A percentile compares a stretch with the other conserved stretches of the same genome.
Conservation (phyloP, 2,797 vertebrate species). For the Falco columbarius region DNA sequence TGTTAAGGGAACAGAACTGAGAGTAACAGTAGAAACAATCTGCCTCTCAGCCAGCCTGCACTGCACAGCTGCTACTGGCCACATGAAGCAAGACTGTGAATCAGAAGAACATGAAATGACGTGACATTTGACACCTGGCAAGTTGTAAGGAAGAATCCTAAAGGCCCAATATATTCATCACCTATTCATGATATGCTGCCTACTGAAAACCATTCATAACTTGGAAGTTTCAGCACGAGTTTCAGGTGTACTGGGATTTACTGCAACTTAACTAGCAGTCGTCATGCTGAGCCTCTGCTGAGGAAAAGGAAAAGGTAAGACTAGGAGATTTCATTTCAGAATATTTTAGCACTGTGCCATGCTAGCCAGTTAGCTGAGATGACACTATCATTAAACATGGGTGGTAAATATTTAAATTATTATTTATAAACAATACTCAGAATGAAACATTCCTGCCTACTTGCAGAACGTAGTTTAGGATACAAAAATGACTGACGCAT, state of each 20-base stretch:
- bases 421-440: not conserved
- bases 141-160: not conserved
- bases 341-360: not conserved
- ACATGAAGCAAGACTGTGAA: not conserved
- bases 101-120: not conserved
- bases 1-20: not conserved
- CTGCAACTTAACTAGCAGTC: not conserved
- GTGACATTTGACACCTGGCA: not conserved
- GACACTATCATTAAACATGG: not conserved
- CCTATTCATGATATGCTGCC: not conserved
- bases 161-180: not conserved
- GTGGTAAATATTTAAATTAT: not conserved
- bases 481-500: not conserved
- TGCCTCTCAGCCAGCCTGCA: not conserved
- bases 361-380: not conserved
- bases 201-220: not conserved
- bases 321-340: not conserved
- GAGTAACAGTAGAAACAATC: not conserved
- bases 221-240: not conserved
- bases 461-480: not conserved
- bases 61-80: not conserved
- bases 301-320: constrained; percentile 47
- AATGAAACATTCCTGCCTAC: not conserved
- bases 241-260: not conserved
- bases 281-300: not conserved